Evolutionary conservation across 2,113 vertebrate species (phyloP), one percentile per base, ranked within the genome.

Genomic region (Seriola aureovittata): DNA sequence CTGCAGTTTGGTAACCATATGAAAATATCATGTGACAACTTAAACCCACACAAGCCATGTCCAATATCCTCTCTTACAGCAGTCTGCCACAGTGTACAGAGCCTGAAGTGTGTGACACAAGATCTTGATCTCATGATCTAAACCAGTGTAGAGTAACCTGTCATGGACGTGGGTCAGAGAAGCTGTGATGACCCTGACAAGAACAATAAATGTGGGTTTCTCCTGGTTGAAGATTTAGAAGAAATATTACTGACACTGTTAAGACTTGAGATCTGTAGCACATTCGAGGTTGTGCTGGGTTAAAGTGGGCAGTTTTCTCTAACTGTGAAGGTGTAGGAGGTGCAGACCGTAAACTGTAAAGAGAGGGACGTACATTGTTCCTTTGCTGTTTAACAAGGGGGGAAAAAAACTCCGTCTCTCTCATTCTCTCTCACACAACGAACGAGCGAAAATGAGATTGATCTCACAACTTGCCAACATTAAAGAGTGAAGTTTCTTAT

Each of bases 401-500:
- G 5, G 12, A 84, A 76, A 67, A 32, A 32, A 48, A 66, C 40
- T 52, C 4, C 16, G 38, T 54, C 48, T 63, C 16, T 55, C 25
- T 68, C 3, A 57, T 65, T 81, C 44, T 67, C 48, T 80, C 42
- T 65, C 63, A 75, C 59, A 78, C 78, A 82, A 64, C n/a, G 2
- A 85, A 67, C 64, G 75, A 80, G 72, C 1, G 3, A 88, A 77
- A 86, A 85, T 82, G 16, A 87, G 84, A 84, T 62, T 80, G 70
- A 90, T 87, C 73, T 58, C 74, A 90, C 72, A 88, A 78, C 59
- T 81, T 71, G 32, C 57, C 72, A 81, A 69, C 75, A 87, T 88
- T 85, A 93, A 92, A 86, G 89, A 87, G 93, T 94, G 90, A 95
- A 89, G 88, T 94, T 88, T 93, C 95, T 95, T 96, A 96, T 96